Base-by-base conservation (phyloP, 2,888 invertebrate genomes). In the Acrocyrtus sp. region DNA sequence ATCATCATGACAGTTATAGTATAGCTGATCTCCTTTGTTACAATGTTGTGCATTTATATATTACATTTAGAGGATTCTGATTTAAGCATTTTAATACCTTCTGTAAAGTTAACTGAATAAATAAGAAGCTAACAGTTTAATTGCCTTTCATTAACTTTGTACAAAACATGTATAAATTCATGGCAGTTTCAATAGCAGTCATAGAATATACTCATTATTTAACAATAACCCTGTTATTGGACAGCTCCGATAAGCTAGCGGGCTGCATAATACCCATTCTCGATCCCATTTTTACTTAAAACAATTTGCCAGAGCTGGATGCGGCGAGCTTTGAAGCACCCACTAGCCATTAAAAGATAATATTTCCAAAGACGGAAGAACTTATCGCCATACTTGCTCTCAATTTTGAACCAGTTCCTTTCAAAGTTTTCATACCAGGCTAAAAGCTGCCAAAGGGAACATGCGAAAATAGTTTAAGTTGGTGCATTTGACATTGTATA, bases 291-390 rank as follows among this genome's bases (percentile, higher is more conserved):
- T 57, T 79, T 78, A 27, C 73, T 53, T 54, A 80, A 24, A 0
- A 76, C 78, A 2, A 80, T 67, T 54, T 80, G 80, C 78, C 78
- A 80, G 10, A 77, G 27, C 21, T 78, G 77, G 24, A 70, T 70
- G 39, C 72, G 50, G 45, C 78, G 62, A 0, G 77, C 50, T 22
- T 66, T 62, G 41, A 78, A 80, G 10, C 62, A 73, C 17, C 78
- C 80, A 1, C 77, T 75, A 4, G 68, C 72, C 54, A 75, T 69
- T 5, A 56, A 48, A 12, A 79, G 41, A 56, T 78, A 78, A 53
- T 75, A 79, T 19, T 63, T 74, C 78, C 78, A 80, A 47, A 80
- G 61, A 0, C 78, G 58, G 39, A 68, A 78, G 45, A 79, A 78
- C 51, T 66, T 75, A 15, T 74, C 66, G 1, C 73, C 69, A 58